Evolutionary conservation across 2,888 invertebrate species (phyloP), one percentile per base, ranked within the genome.

Genomic region (Brachypalpus laphriformis): DNA sequence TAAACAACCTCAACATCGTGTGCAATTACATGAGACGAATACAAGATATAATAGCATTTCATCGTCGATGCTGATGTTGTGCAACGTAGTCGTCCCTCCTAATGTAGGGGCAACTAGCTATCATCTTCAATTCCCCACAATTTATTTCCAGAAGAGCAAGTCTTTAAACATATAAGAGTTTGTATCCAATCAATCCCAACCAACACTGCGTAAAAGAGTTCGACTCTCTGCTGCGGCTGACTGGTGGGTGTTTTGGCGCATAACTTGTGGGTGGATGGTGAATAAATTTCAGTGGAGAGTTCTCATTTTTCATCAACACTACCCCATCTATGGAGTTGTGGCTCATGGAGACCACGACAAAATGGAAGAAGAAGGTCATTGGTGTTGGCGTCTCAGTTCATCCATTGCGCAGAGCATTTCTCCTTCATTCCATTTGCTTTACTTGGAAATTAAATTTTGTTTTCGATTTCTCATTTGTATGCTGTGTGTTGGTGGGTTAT

Each of bases 321-420:
- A 14, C 51, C 51, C 37, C 66, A 25, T 47, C 34, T 49, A 11
- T 11, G 37, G 31, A 37, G 16, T 16, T 66, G 34, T 45, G 56
- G 1, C 31, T 45, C 28, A 20, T 47, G 16, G n/a, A 6, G 16
- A 14, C 34, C 70, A 63, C 54, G 14, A 65, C 57, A 18, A 61
- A 57, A 49, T 45, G 31, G 42, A 70, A 65, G 72, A 70, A 65
- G 72, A 80, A 80, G 80, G 80, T 72, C 65, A 59, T 80, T 80
- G 59, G 47, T 80, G 71, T 59, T 65, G 63, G 47, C 47, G 77
- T 63, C 37, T 61, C 47, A 49, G 28, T 63, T 22, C 56, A 45
- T 20, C 34, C 56, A 63, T 16, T 71, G 77, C 63, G 77, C 77
- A 71, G 54, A 78, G 34, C 40, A 54, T 20, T 56, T 71, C 71